A percentile compares a stretch with the other conserved stretches of the same genome.
These are phyloP conservation scores for Dinomys branickii DNA, from an alignment of 2,113 vertebrate genomes.

Conservation along the genomic window DNA sequence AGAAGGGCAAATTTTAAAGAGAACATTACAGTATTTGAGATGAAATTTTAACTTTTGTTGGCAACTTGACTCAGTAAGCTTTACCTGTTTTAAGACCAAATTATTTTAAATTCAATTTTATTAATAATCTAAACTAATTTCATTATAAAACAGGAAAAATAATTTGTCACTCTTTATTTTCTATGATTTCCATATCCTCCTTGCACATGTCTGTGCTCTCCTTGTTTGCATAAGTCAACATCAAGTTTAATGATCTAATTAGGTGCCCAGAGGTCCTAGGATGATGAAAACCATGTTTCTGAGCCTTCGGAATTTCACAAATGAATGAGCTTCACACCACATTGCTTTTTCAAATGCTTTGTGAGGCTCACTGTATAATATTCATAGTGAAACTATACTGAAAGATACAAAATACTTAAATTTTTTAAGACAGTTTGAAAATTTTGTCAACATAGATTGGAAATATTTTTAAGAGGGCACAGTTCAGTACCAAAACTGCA, in stretches of 20 bases:
- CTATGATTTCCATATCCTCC: neutral
- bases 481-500: neutral
- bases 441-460: neutral
- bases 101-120: neutral
- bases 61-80: neutral
- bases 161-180: neutral
- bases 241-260: neutral
- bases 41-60: neutral
- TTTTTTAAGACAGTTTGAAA: neutral
- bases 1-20: neutral
- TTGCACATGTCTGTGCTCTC: neutral
- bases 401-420: neutral
- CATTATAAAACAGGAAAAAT: neutral
- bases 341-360: slow-evolving; percentile 44
- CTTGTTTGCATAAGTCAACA: neutral
- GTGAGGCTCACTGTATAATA: neutral
- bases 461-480: neutral
- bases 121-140: neutral
- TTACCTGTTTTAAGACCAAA: neutral
- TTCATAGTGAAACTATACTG: neutral
- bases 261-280: neutral
- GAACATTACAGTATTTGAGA: neutral
- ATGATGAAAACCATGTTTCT: neutral
- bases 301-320: neutral
- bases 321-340: neutral